phyloP scores from a whole-genome alignment of 2,888 invertebrate species.

The Sycophila texana region DNA sequence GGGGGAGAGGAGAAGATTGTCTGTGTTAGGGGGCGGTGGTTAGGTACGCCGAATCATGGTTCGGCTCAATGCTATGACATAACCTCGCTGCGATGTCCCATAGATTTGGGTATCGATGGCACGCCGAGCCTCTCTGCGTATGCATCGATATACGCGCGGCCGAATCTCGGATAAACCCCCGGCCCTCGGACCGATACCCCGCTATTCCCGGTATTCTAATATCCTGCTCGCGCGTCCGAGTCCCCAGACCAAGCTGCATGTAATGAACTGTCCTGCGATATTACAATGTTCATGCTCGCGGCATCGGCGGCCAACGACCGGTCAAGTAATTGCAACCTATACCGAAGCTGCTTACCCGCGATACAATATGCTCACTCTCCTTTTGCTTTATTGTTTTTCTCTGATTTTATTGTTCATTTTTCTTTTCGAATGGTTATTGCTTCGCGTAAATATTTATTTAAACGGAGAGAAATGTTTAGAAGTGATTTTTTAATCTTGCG shows the following conservation, averaged over 20 bases:
- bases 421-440: no score
- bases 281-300: conserved; percentile 53
- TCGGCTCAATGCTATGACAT: conserved; percentile 58
- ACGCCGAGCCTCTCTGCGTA: conserved; percentile 60
- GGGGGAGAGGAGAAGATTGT: conserved; percentile 34
- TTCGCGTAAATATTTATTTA: no score
- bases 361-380: no score
- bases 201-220: conserved; percentile 71
- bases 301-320: conserved; percentile 37
- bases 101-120: conserved; percentile 67
- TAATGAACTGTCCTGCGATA: conserved; percentile 69
- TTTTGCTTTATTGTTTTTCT: no score
- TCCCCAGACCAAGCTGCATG: conserved; percentile 53
- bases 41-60: conserved; percentile 56
- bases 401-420: no score
- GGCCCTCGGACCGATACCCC: conserved; percentile 9
- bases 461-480: no score
- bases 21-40: conserved; percentile 11
- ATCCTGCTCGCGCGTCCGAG: conserved; percentile 58
- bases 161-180: conserved; percentile 61
- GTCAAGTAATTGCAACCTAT: neutral
- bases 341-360: neutral
- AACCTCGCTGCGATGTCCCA: conserved; percentile 57
- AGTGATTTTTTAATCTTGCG: no score
- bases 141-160: conserved; percentile 53